Conservation (phyloP, 2,888 invertebrate genomes). For the Cerceris rybyensis region DNA sequence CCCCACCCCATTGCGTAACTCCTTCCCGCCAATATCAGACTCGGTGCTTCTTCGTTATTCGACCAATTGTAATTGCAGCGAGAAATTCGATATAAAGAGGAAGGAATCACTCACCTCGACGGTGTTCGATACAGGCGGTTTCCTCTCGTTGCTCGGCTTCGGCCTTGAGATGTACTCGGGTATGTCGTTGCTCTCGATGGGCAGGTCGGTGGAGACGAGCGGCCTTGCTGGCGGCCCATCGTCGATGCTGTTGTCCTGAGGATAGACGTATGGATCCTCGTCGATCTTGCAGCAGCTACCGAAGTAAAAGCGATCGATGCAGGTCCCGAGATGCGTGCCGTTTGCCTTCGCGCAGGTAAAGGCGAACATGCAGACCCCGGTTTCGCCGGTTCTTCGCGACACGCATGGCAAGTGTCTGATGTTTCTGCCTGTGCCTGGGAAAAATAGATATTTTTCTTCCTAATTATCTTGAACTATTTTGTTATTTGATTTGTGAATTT, state of each 20-base stretch:
- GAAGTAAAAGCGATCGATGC: conserved; percentile 96
- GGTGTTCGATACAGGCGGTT: conserved; percentile 76
- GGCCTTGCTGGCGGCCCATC: conserved; percentile 80
- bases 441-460: conserved; percentile 59
- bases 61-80: too few relatives aligned
- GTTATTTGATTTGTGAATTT: background rate
- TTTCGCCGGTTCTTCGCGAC: conserved; percentile 89
- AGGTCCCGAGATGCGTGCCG: conserved; percentile 95
- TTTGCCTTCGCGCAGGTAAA: conserved; percentile 95
- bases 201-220: conserved; percentile 69
- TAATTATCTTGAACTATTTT: background rate
- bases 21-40: background rate
- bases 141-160: conserved; percentile 70
- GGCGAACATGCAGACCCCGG: conserved; percentile 96
- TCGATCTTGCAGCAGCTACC: conserved; percentile 94
- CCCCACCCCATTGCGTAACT: background rate
- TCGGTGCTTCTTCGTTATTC: background rate
- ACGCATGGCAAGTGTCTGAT: conserved; percentile 95
- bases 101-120: conserved; percentile 42
- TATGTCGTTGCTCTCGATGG: conserved; percentile 78
- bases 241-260: conserved; percentile 85
- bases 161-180: conserved; percentile 75
- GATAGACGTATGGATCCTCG: conserved; percentile 84
- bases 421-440: conserved; percentile 92
- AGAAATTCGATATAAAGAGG: background rate